A percentile compares a stretch with the other conserved stretches of the same genome.
Conservation (phyloP, 1,140 invertebrate species). For the Procambarus virginalis region DNA sequence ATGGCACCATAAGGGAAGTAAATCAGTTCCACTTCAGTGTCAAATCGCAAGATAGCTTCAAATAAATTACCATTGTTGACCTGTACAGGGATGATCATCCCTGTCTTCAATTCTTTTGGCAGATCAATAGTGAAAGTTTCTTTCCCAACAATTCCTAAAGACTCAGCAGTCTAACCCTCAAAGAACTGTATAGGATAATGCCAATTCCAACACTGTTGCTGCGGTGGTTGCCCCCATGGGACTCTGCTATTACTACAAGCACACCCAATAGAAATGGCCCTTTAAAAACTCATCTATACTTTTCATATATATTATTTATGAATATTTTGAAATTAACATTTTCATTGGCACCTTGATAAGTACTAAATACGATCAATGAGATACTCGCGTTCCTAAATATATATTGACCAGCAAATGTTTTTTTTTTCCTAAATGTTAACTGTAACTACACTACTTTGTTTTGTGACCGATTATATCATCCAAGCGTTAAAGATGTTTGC, state of each 20-base stretch:
- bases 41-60: slow-evolving; percentile 82
- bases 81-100: slow-evolving; percentile 79
- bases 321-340: no score
- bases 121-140: slow-evolving; percentile 88
- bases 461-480: no score
- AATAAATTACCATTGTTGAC: slow-evolving; percentile 74
- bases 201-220: slow-evolving; percentile 99
- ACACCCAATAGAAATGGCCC: slow-evolving; percentile 78
- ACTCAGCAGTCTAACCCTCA: slow-evolving; percentile 87
- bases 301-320: no score
- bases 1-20: slow-evolving; percentile 97
- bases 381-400: no score
- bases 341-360: no score
- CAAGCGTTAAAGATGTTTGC: no score
- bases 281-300: no score
- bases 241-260: slow-evolving; percentile 95
- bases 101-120: slow-evolving; percentile 83
- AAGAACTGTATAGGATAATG: slow-evolving; percentile 94
- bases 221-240: slow-evolving; percentile 97
- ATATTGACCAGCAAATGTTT: no score
- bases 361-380: no score
- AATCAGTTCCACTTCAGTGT: slow-evolving; percentile 97
- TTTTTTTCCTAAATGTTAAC: no score
- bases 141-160: slow-evolving; percentile 87
- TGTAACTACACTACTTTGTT: no score